A percentile compares a stretch with the other conserved stretches of the same genome.
phyloP scores from a whole-genome alignment of 2,888 invertebrate genomes.

The Parnassius mnemosyne region DNA sequence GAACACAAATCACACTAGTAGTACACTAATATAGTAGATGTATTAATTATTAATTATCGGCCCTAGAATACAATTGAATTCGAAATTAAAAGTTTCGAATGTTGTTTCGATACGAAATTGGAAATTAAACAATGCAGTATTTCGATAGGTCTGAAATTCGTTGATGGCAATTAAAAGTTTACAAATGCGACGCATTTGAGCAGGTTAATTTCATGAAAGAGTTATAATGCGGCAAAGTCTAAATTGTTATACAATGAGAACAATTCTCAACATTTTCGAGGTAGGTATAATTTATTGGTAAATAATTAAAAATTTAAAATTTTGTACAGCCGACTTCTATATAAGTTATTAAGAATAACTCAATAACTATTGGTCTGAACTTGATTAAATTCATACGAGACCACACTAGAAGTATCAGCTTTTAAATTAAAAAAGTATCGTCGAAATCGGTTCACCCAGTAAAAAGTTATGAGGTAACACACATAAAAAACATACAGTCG shows the following conservation, averaged over 20 bases:
- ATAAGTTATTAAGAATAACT: too few species aligned
- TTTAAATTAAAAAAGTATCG: too few species aligned
- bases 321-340: too few species aligned
- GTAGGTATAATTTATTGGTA: too few species aligned
- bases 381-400: too few species aligned
- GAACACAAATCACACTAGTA: too few species aligned
- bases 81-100: slow-evolving; percentile 26
- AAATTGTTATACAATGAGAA: slow-evolving; percentile 15
- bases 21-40: neutral
- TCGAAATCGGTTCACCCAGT: too few species aligned
- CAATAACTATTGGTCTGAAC: too few species aligned
- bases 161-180: slow-evolving; percentile 75
- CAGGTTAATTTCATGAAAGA: slow-evolving; percentile 16
- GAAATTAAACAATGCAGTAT: slow-evolving; percentile 68
- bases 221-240: slow-evolving; percentile 14
- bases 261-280: slow-evolving; percentile 3
- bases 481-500: too few species aligned
- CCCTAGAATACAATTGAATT: slow-evolving; percentile 15
- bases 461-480: too few species aligned
- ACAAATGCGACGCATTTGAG: slow-evolving; percentile 41
- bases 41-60: neutral
- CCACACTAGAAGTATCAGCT: too few species aligned
- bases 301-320: too few species aligned
- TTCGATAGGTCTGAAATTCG: slow-evolving; percentile 67
- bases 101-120: slow-evolving; percentile 43